Conservation (phyloP, 2,888 invertebrate genomes). For the Tridacna gigas region DNA sequence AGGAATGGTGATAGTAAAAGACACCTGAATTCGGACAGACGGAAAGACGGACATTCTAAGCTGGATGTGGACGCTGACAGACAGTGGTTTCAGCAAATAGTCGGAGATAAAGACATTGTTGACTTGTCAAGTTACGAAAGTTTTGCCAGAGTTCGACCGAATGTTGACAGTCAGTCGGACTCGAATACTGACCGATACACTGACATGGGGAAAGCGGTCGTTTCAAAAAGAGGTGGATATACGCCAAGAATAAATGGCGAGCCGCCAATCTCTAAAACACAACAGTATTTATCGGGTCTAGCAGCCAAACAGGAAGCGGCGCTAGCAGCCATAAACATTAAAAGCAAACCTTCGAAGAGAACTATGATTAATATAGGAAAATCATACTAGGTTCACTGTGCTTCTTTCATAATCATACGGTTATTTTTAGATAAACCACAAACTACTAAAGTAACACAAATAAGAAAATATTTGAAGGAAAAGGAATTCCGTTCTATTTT, state of each 20-base stretch:
- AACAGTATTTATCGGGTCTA: slow-evolving; percentile 17
- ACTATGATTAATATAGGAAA: slow-evolving; percentile 37
- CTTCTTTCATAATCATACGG: too few relatives aligned
- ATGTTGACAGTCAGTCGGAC: slow-evolving; percentile 35
- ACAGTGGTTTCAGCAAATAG: slow-evolving; percentile 68
- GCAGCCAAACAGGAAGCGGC: slow-evolving; percentile 18
- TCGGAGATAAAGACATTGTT: slow-evolving; percentile 68
- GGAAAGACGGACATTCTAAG: slow-evolving; percentile 18
- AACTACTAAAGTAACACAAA: too few relatives aligned
- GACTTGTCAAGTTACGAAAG: slow-evolving; percentile 65
- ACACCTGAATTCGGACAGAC: slow-evolving; percentile 17
- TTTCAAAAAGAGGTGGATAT: slow-evolving; percentile 34
- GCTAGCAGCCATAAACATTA: neutral
- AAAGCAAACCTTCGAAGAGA: slow-evolving; percentile 26
- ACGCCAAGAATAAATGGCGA: slow-evolving; percentile 56
- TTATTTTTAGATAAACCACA: too few relatives aligned
- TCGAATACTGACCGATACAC: slow-evolving; percentile 42
- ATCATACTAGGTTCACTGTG: slow-evolving; percentile 25
- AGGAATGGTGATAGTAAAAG: slow-evolving; percentile 21
- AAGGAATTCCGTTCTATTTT: too few relatives aligned
- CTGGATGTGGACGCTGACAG: slow-evolving; percentile 55
- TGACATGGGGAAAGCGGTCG: slow-evolving; percentile 39
- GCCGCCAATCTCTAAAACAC: slow-evolving; percentile 1
- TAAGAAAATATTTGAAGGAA: too few relatives aligned
- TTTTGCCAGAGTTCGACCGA: slow-evolving; percentile 62